Conservation (phyloP, 2,888 invertebrate species). For the Perizoma affinitatum region DNA sequence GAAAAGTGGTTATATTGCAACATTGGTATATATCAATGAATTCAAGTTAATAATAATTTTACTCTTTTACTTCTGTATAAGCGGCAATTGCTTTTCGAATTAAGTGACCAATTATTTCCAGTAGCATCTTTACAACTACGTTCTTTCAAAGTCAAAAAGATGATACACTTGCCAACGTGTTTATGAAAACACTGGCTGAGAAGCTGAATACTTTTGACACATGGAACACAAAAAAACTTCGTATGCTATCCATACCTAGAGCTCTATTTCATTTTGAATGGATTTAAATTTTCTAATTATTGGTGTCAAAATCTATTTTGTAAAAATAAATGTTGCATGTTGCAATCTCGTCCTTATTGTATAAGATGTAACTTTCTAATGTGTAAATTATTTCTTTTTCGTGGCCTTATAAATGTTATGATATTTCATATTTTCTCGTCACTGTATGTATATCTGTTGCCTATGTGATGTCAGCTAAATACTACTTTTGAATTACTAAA, state of each 20-base stretch:
- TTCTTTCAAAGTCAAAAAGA: no score
- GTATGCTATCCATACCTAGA: no score
- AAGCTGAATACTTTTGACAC: no score
- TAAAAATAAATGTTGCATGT: conserved; percentile 32
- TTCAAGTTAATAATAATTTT: background rate
- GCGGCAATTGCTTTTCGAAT: background rate
- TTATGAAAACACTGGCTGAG: no score
- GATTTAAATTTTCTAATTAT: no score
- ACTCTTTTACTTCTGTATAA: background rate
- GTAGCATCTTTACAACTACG: background rate
- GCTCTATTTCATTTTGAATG: no score
- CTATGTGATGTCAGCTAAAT: conserved; percentile 3
- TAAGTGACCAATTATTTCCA: background rate
- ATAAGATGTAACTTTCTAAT: conserved; percentile 32
- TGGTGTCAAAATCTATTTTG: conserved; percentile 16
- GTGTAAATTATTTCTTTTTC: conserved; percentile 44
- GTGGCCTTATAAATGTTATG: conserved; percentile 55
- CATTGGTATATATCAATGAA: background rate
- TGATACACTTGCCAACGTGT: background rate
- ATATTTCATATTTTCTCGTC: conserved; percentile 40
- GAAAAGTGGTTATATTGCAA: background rate
- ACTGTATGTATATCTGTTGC: conserved; percentile 17
- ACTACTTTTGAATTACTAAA: conserved; percentile 9
- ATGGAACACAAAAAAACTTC: no score
- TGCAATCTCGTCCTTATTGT: conserved; percentile 34